Base-by-base conservation (phyloP, 1,140 invertebrate species). In the Eumeta japonica region DNA sequence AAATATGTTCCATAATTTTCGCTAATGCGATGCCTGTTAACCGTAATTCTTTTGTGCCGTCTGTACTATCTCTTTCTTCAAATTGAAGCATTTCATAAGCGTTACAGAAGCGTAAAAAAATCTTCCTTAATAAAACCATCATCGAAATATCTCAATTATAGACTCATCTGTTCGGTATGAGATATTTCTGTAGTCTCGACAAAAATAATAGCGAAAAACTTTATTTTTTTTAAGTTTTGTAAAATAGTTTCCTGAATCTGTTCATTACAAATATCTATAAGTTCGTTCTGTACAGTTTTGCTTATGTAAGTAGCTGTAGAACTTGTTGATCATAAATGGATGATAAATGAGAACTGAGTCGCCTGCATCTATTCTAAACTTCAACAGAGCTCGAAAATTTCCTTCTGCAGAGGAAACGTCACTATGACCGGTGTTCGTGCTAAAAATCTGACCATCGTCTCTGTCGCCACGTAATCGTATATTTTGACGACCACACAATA, bases 351-450 rank as follows among this genome's bases (percentile, higher is more conserved):
- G 28, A 9, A 30, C 12, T 30, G 12, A 30, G 12, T 30, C 28
- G 28, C 28, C 28, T 30, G 5, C 12, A 30, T 30, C 28, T 30
- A 30, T 30, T 30, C 28, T 30, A 12, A 30, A 30, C 12, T 30
- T 30, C 12, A 30, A 30, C 28, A 30, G 28, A 9, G 28, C 28
- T 30, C 28, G 28, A 13, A 30, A 30, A 30, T 30, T 30, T 30
- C 28, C 4, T 30, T 30, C 28, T n/a, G n/a, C n/a, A 30, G 28
- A 9, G 5, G 5, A 12, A 4, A 30, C 12, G 12, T 30, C 28
- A 30, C 28, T 30, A 30, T 13, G 28, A 5, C 13, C 12, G 12
- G 28, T 30, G 12, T 30, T 30, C n/a, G n/a, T n/a, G n/a, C 28
- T 30, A 12, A 30, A 12, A 30, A 30, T 30, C 5, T 30, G 5